Evolutionary conservation across 2,113 vertebrate genomes (phyloP).

Genomic region (Meles meles): DNA sequence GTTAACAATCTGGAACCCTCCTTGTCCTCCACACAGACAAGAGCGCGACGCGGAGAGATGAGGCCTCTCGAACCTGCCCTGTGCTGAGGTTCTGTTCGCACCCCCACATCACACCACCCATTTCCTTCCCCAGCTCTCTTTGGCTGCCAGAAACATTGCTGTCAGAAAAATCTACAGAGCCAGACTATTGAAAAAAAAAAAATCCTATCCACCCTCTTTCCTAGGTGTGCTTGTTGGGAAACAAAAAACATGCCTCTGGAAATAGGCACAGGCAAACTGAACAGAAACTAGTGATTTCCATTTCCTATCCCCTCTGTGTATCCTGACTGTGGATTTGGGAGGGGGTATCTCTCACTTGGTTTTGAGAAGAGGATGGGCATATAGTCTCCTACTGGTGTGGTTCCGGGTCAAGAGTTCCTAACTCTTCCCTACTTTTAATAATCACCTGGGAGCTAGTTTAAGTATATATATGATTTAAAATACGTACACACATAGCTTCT

Average conservation of each 20-base stretch:
- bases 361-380: neutral
- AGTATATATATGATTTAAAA: neutral
- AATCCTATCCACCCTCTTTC: neutral
- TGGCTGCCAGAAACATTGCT: neutral
- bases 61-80: conserved; percentile 13
- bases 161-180: neutral
- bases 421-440: neutral
- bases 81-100: neutral
- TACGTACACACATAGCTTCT: neutral
- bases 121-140: neutral
- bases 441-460: neutral
- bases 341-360: neutral
- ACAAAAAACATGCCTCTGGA: neutral
- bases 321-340: neutral
- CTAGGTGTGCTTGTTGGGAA: neutral
- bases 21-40: conserved; percentile 53
- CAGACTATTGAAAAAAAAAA: neutral
- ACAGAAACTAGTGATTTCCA: neutral
- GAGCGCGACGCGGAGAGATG: neutral
- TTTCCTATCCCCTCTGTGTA: fast-evolving
- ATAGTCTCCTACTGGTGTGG: neutral
- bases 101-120: neutral
- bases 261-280: neutral
- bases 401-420: neutral
- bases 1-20: conserved; percentile 76